phyloP scores from a whole-genome alignment of 1,140 invertebrate species.

The Cydia strobilella region DNA sequence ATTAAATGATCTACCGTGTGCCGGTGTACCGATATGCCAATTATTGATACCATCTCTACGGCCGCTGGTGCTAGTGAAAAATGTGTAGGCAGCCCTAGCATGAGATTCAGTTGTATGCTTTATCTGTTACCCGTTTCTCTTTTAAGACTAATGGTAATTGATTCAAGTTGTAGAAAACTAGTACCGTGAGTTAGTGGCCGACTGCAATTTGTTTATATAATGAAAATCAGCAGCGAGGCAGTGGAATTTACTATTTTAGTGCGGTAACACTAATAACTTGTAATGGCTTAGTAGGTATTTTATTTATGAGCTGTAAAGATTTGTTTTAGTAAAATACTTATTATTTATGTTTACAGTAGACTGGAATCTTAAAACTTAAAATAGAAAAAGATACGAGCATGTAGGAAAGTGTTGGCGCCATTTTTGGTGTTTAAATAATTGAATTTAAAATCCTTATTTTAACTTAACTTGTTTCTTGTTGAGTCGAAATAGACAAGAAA shows the following conservation, averaged over 20 bases:
- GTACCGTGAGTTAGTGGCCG: conserved; percentile 28
- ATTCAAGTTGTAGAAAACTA: conserved; percentile 52
- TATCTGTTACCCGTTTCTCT: conserved; percentile 56
- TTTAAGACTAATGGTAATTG: conserved; percentile 65
- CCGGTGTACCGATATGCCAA: conserved; percentile 73
- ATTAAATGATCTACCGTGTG: conserved; percentile 77
- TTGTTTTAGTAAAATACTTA: not conserved
- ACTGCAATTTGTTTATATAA: conserved; percentile 30
- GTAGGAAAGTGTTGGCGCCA: not conserved
- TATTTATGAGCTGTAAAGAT: conserved; percentile 4
- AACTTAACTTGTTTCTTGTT: too few relatives aligned
- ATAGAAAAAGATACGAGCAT: not conserved
- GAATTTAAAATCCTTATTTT: too few relatives aligned
- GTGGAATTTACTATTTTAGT: conserved; percentile 12
- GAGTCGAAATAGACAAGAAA: too few relatives aligned
- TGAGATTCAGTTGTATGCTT: conserved; percentile 61
- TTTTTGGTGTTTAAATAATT: too few relatives aligned
- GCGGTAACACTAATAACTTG: conserved; percentile 20
- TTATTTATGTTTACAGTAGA: not conserved
- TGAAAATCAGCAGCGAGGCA: conserved; percentile 15
- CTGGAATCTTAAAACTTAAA: too few relatives aligned
- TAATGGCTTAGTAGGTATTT: conserved; percentile 16
- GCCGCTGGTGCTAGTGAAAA: conserved; percentile 55
- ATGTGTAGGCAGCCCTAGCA: conserved; percentile 64
- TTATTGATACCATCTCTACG: conserved; percentile 69